Evolutionary conservation across 2,888 invertebrate species (phyloP).

Genomic region (Ephialtes manifestator): DNA sequence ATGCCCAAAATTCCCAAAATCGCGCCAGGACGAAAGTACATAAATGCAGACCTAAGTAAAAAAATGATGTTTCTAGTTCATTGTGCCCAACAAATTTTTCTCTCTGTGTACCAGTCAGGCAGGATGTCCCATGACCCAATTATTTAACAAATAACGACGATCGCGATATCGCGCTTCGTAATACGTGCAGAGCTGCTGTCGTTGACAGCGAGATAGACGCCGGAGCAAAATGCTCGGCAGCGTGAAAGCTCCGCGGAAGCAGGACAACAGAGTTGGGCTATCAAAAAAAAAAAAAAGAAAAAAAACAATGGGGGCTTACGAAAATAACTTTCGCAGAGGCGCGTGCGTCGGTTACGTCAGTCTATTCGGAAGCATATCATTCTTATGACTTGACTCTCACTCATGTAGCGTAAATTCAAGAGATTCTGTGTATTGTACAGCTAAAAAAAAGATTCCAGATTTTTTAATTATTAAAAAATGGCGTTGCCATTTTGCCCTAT

Average conservation of each 20-base stretch:
- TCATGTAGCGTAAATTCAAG: background rate
- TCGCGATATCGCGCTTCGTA: conserved; percentile 51
- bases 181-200: conserved; percentile 17
- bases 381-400: background rate
- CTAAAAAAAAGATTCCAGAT: background rate
- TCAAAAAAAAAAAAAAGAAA: conserved; percentile 25
- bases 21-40: conserved; percentile 33
- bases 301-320: too few species aligned
- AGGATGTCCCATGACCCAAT: conserved; percentile 67
- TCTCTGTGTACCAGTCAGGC: conserved; percentile 4
- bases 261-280: background rate
- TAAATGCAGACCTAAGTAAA: background rate
- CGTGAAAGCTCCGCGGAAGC: background rate
- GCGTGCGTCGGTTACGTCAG: conserved; percentile 21
- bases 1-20: conserved; percentile 25
- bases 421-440: background rate
- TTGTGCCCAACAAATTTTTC: too few species aligned
- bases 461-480: background rate
- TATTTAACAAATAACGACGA: conserved; percentile 42
- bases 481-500: too few species aligned
- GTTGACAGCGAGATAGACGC: conserved; percentile 1
- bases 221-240: background rate
- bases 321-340: conserved; percentile 16
- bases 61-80: too few species aligned
- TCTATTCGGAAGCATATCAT: conserved; percentile 1